Conservation (phyloP, 92 coral and sea anemone genomes). For the Parazoanthus darwini region DNA sequence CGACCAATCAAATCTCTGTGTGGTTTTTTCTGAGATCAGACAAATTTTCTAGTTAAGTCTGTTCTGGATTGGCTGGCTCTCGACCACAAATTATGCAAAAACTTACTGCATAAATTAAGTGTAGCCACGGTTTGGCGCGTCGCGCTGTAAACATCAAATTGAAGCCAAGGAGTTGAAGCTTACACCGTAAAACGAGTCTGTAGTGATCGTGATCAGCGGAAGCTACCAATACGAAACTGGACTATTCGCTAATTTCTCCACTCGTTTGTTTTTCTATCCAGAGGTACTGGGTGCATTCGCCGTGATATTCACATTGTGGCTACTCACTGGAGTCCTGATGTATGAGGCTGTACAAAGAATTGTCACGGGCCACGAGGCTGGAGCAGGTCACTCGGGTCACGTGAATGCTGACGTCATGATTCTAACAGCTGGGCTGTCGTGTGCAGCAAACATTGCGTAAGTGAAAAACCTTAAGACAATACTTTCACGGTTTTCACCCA, state of each 20-base stretch:
- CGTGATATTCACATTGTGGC: constrained; percentile 71
- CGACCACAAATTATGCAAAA: no score
- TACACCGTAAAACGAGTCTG: no score
- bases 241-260: neutral
- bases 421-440: constrained; percentile 82
- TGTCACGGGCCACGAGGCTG: constrained; percentile 32
- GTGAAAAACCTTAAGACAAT: constrained; percentile 4
- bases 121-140: no score
- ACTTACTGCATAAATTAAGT: no score
- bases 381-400: constrained; percentile 63
- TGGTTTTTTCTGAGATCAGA: no score
- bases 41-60: no score
- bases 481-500: neutral
- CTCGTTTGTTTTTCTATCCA: constrained; percentile 18
- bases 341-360: constrained; percentile 77
- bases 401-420: constrained; percentile 92
- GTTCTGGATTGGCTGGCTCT: no score
- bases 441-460: constrained; percentile 84
- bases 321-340: constrained; percentile 84
- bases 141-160: no score
- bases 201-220: no score
- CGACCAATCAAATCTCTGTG: no score
- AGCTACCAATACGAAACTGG: no score
- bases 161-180: no score
- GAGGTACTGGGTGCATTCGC: constrained; percentile 85